Percentiles rank a stretch among this genome's conserved stretches.
phyloP scores from a whole-genome alignment of 92 coral and sea anemone species.

The Parazoanthus swiftii region DNA sequence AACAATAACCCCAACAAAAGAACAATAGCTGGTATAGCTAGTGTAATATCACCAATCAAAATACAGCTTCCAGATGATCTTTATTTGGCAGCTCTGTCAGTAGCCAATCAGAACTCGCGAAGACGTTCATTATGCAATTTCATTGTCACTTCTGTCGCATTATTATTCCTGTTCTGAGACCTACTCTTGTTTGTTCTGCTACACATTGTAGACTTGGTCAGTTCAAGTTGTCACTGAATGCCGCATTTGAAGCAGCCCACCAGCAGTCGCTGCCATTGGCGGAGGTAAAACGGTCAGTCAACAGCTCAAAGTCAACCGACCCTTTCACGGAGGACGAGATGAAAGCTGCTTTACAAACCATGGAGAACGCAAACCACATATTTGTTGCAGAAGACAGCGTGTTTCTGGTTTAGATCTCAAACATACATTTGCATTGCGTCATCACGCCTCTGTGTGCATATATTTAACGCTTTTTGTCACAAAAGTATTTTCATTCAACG shows the following conservation, averaged over 20 bases:
- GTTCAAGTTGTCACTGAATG: constrained; percentile 72
- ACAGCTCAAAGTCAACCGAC: constrained; percentile 47
- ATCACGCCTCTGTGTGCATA: no score
- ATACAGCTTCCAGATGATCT: no score
- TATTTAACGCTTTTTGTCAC: background rate
- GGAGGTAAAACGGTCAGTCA: constrained; percentile 66
- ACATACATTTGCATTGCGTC: no score
- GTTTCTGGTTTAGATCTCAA: constrained; percentile 60
- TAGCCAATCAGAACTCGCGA: no score
- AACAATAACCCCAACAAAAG: no score
- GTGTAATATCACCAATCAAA: no score
- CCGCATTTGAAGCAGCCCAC: constrained; percentile 82
- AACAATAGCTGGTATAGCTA: no score
- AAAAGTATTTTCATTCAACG: no score
- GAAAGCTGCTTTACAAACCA: constrained; percentile 71
- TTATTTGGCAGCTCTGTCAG: no score
- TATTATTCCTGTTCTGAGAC: no score
- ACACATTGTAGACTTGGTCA: constrained; percentile 58
- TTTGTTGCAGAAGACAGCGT: constrained; percentile 75
- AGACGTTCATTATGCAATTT: no score
- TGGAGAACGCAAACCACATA: constrained; percentile 91
- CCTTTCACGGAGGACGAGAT: constrained; percentile 74
- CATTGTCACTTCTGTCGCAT: no score
- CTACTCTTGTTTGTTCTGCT: background rate
- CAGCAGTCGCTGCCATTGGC: constrained; percentile 78